These are phyloP conservation scores for Leptodactylus fallax DNA, from an alignment of 2,797 vertebrate species.

Conservation along the genomic window DNA sequence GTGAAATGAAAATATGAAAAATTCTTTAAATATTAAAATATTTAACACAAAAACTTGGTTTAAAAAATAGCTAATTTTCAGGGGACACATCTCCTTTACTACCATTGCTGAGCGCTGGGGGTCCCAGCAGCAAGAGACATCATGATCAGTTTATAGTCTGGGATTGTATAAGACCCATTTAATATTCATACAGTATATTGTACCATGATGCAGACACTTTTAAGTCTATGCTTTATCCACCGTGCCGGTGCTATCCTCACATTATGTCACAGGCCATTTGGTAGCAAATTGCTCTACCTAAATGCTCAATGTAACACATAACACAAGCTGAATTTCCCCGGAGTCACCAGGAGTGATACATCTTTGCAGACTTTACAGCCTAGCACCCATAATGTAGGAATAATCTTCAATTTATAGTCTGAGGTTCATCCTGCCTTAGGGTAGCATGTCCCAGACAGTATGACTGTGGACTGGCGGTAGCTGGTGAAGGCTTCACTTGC, in stretches of 20 bases:
- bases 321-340: constrained; percentile 78
- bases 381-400: constrained; percentile 78
- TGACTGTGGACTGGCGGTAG: constrained; percentile 72
- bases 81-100: too few species aligned
- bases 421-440: constrained; percentile 73
- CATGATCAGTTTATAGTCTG: too few species aligned
- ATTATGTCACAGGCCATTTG: background rate
- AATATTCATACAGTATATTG: background rate
- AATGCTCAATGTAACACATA: constrained; percentile 68
- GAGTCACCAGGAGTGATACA: constrained; percentile 74
- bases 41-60: too few species aligned
- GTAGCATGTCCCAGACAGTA: constrained; percentile 73
- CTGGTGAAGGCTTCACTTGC: constrained; percentile 75
- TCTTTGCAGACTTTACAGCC: constrained; percentile 76
- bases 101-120: too few species aligned
- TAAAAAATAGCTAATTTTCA: too few species aligned
- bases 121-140: too few species aligned
- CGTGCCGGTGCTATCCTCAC: background rate
- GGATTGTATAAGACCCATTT: too few species aligned
- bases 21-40: too few species aligned
- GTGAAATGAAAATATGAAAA: too few species aligned
- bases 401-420: constrained; percentile 81
- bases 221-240: background rate
- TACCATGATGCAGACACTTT: too few species aligned
- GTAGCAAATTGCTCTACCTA: background rate